These are phyloP conservation scores for Cliona cf. orientalis DNA, from an alignment of 37 sponge, comb jelly and placozoan species.

Conservation along the genomic window DNA sequence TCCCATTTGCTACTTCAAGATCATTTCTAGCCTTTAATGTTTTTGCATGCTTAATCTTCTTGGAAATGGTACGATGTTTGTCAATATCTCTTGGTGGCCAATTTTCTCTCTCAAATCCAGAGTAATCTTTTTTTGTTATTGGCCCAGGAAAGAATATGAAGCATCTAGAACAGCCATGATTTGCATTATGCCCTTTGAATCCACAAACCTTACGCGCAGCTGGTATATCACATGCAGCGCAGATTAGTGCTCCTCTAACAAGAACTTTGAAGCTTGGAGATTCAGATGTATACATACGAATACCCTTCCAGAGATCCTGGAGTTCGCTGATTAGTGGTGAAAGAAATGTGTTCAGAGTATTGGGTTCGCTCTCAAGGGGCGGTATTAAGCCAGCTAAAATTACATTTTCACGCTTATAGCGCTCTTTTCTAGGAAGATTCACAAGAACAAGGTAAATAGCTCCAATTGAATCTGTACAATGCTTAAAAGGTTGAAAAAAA, in stretches of 20 bases:
- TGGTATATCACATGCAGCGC: slow-evolving; percentile 27
- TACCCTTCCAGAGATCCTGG: background rate
- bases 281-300: background rate
- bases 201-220: slow-evolving; percentile 7
- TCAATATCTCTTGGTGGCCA: slow-evolving; percentile 14
- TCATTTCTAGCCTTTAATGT: background rate
- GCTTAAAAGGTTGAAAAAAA: slow-evolving; percentile 22
- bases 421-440: slow-evolving; percentile 2
- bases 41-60: background rate
- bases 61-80: background rate
- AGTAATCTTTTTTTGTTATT: background rate
- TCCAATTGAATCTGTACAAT: slow-evolving; percentile 11
- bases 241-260: background rate
- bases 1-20: slow-evolving; percentile 7
- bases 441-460: slow-evolving; percentile 6
- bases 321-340: background rate
- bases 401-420: slow-evolving; percentile 11
- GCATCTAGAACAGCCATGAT: slow-evolving; percentile 21
- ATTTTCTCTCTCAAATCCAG: slow-evolving; percentile 13
- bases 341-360: background rate
- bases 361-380: background rate
- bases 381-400: slow-evolving; percentile 21
- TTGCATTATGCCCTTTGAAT: slow-evolving; percentile 6
- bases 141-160: slow-evolving; percentile 14
- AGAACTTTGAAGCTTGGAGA: background rate